Base-by-base conservation (phyloP, 2,113 vertebrate species). In the Proteles cristata region DNA sequence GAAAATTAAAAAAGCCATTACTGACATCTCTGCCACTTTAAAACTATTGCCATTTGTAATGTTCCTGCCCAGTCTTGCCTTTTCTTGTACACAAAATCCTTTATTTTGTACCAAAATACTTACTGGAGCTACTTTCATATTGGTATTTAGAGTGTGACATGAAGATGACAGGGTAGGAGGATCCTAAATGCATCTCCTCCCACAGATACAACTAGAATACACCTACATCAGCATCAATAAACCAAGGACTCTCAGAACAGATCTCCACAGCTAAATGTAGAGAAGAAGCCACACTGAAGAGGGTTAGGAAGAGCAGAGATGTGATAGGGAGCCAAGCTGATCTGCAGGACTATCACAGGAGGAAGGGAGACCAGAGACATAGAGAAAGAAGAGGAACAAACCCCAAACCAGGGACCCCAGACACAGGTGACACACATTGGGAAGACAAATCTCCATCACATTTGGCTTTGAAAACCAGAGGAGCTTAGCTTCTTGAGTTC, bases 1-100 rank as follows among this genome's bases (percentile, higher is more conserved):
- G 17, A 69, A 97, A 97, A 80, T 90, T 83, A 79, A 53, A 88
- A 83, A 94, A 95, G 81, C 83, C 48, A 76, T 77, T 55, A 45
- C 17, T 23, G 23, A 93, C 12, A 77, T 74, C 17, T 55, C 39
- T 80, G 77, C 25, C 61, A 73, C 28, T 61, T 77, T 71, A 87
- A 92, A 91, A 88, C 14, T 85, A 26, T 35, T 50, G 68, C 39
- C 26, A 21, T 83, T 82, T 96, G 14, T 53, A 79, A 90, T 66
- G 71, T 50, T 77, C 50, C 48, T 23, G 3, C 21, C 12, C 84
- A 65, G 31, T 50, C 33, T 71, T 76, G 10, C 21, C 79, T 96
- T 84, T 61, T 82, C 48, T 63, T 5, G 6, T 50, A 45, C 63
- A 81, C 31, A 91, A 91, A 94, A 31, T 6, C 19, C 17, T 53